These are phyloP conservation scores for Cataglyphis cursor DNA, from an alignment of 2,888 invertebrate genomes.

Conservation along the genomic window DNA sequence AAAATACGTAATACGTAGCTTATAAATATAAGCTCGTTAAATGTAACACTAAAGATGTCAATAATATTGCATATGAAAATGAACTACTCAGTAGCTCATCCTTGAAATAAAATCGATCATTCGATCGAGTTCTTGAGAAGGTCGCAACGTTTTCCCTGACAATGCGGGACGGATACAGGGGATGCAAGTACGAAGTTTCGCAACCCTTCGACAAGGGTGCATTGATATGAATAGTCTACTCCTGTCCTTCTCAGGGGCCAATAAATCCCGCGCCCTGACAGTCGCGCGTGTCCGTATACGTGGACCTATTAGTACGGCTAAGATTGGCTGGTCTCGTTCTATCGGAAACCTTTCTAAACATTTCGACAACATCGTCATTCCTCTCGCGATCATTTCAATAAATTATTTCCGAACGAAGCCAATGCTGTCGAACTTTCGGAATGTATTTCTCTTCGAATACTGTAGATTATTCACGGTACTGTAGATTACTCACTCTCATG, in stretches of 20 bases:
- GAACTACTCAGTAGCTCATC: constrained; percentile 3
- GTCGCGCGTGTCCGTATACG: constrained; percentile 54
- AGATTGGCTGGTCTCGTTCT: constrained; percentile 25
- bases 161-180: constrained; percentile 56
- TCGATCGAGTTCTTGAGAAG: constrained; percentile 61
- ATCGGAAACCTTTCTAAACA: constrained; percentile 50
- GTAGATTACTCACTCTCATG: constrained; percentile 5
- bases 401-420: constrained; percentile 34
- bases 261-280: constrained; percentile 63
- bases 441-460: constrained; percentile 16
- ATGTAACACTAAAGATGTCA: constrained; percentile 20
- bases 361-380: constrained; percentile 40
- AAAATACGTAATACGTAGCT: not conserved
- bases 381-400: constrained; percentile 20
- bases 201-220: constrained; percentile 69
- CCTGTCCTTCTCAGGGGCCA: constrained; percentile 61
- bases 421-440: constrained; percentile 1
- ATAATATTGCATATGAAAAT: constrained; percentile 21
- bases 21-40: not conserved
- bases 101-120: constrained; percentile 41
- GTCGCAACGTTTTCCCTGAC: constrained; percentile 52
- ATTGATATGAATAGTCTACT: constrained; percentile 66
- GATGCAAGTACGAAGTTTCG: constrained; percentile 65
- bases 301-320: constrained; percentile 37
- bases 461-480: constrained; percentile 36